phyloP scores from a whole-genome alignment of 2,888 invertebrate species.

The Agelastica alni region DNA sequence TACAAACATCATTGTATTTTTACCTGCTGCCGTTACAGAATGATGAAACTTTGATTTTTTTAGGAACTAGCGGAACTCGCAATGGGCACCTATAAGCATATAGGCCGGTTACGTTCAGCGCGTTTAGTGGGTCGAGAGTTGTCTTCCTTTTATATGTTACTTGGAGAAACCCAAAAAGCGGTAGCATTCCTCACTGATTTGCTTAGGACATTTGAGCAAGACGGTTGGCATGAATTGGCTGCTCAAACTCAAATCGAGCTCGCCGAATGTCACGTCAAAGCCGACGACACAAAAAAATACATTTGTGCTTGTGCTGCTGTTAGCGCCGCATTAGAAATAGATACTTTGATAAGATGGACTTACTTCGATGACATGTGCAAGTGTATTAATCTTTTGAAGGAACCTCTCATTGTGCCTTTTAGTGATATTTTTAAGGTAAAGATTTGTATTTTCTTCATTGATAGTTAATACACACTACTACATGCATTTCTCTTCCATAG shows the following conservation, averaged over 20 bases:
- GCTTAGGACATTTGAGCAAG: constrained; percentile 81
- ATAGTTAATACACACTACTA: too few species aligned
- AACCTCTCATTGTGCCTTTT: constrained; percentile 53
- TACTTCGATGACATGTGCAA: constrained; percentile 85
- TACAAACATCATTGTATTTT: too few species aligned
- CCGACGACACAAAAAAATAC: constrained; percentile 75
- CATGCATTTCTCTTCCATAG: too few species aligned
- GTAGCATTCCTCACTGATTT: constrained; percentile 87
- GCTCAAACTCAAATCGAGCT: constrained; percentile 83
- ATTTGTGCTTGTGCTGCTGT: constrained; percentile 69
- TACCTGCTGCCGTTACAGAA: too few species aligned
- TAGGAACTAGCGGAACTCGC: constrained; percentile 90
- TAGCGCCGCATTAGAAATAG: constrained; percentile 75
- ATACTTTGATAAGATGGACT: constrained; percentile 62
- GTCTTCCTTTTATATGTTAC: constrained; percentile 86
- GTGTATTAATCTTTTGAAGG: constrained; percentile 48
- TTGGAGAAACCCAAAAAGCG: constrained; percentile 86
- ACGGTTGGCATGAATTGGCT: constrained; percentile 84
- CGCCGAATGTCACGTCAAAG: constrained; percentile 81
- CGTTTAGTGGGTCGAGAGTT: constrained; percentile 86
- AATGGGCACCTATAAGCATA: constrained; percentile 96
- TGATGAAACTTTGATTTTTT: too few species aligned
- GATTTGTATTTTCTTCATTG: too few species aligned
- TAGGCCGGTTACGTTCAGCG: constrained; percentile 78
- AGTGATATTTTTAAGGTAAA: constrained; percentile 46